These are phyloP conservation scores for Sylvia borin DNA, from an alignment of 2,797 vertebrate species.

Conservation along the genomic window DNA sequence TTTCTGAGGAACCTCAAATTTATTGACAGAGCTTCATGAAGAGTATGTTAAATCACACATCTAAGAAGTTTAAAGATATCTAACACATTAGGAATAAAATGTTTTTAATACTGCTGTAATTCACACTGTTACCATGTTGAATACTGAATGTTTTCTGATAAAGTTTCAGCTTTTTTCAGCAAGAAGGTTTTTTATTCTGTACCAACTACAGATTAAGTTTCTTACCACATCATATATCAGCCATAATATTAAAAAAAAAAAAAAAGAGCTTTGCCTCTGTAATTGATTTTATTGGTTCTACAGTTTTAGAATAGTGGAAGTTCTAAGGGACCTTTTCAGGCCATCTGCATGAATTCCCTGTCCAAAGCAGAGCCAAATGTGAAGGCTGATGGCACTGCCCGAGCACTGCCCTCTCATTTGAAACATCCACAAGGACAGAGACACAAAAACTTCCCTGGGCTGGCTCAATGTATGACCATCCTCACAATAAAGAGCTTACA, in stretches of 20 bases:
- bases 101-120: neutral
- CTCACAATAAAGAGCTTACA: neutral
- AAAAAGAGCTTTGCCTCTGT: neutral
- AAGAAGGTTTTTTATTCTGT: neutral
- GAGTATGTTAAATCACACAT: neutral
- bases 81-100: neutral
- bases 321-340: neutral
- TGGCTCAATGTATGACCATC: neutral
- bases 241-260: accelerated
- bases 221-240: neutral
- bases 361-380: neutral
- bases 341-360: neutral
- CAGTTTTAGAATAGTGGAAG: neutral
- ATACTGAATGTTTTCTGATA: neutral
- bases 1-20: neutral
- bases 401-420: neutral
- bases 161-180: neutral
- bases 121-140: neutral
- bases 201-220: neutral
- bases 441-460: neutral
- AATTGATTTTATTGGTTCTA: neutral
- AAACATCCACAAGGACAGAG: neutral
- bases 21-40: neutral
- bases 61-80: neutral
- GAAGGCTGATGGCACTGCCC: neutral